Conservation (phyloP, 2,888 invertebrate species). For the Aspidiotus rigidus region DNA sequence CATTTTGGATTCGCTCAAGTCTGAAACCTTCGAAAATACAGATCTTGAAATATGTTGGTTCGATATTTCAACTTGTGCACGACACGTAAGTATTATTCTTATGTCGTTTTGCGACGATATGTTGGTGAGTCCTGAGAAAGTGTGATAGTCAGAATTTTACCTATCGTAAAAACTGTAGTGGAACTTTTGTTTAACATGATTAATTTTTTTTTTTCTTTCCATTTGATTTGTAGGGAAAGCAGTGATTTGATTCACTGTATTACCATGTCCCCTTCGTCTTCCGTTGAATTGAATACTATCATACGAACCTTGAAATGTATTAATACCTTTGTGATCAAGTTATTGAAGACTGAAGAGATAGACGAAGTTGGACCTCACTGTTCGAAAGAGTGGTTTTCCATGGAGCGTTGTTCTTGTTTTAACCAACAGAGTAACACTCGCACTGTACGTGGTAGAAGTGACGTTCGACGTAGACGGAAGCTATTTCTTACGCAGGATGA, state of each 20-base stretch:
- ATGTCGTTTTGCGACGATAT: too few relatives aligned
- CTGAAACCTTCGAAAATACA: too few relatives aligned
- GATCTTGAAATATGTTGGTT: too few relatives aligned
- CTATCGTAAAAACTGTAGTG: too few relatives aligned
- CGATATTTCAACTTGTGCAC: too few relatives aligned
- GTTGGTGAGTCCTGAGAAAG: too few relatives aligned
- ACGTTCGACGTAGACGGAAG: too few relatives aligned
- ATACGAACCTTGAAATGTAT: constrained; percentile 17
- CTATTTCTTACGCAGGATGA: too few relatives aligned
- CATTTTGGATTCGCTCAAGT: constrained; percentile 2
- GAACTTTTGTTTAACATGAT: too few relatives aligned
- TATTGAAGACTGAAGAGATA: background rate
- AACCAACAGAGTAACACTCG: background rate
- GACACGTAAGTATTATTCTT: too few relatives aligned
- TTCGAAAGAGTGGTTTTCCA: constrained; percentile 13
- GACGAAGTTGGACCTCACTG: background rate
- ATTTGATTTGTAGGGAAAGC: constrained; percentile 4
- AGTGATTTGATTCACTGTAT: constrained; percentile 9
- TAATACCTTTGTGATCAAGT: constrained; percentile 7
- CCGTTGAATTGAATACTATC: constrained; percentile 10
- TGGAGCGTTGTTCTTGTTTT: background rate
- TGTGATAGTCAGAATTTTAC: too few relatives aligned
- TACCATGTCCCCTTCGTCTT: constrained; percentile 11
- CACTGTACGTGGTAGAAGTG: too few relatives aligned
- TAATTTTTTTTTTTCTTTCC: background rate